Evolutionary conservation across 2,113 vertebrate species (phyloP), one percentile per base, ranked within the genome.

Genomic region (Notothenia rossii): DNA sequence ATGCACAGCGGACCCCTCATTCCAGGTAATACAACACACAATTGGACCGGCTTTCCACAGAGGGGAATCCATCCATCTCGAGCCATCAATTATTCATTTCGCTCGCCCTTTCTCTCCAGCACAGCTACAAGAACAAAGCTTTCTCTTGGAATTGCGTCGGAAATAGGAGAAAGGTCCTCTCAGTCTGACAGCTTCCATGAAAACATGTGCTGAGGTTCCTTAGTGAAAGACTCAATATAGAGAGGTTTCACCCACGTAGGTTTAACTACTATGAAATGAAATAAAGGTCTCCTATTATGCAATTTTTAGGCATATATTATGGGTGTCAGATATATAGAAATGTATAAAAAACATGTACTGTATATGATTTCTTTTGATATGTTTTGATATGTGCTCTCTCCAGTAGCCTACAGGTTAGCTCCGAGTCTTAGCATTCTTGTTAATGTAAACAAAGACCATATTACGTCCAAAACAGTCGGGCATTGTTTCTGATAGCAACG

Each of bases 81-180:
- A 3, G 1, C 46, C 65, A 93, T 94, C 86, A 93, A 89, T 93
- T 93, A 93, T 94, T 94, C 82, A 93, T 84, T 73, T 33, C 12
- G 15, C 72, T 84, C 62, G 1, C 70, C 77, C 84, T 74, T 78
- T 59, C 81, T 59, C 79, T 83, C 78, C 75, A 68, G 69, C 68
- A 83, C 49, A 43, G 77, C 75, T 75, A 86, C 75, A 88, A 89
- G 82, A 78, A 85, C 91, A 88, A 87, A 83, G 87, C 79, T 79
- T 85, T 92, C 64, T 75, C 60, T 75, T 82, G 77, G 81, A 89
- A 86, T 75, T 75, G 85, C 22, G 67, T 82, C 82, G 86, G 89
- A 92, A 91, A 89, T 53, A 49, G 54, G 77, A 91, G 86, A 81
- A 90, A 76, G 72, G 75, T 72, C 50, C 76, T 40, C 85, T 88